Conservation (phyloP, 2,888 invertebrate genomes). For the Drosophila flavopinicola region DNA sequence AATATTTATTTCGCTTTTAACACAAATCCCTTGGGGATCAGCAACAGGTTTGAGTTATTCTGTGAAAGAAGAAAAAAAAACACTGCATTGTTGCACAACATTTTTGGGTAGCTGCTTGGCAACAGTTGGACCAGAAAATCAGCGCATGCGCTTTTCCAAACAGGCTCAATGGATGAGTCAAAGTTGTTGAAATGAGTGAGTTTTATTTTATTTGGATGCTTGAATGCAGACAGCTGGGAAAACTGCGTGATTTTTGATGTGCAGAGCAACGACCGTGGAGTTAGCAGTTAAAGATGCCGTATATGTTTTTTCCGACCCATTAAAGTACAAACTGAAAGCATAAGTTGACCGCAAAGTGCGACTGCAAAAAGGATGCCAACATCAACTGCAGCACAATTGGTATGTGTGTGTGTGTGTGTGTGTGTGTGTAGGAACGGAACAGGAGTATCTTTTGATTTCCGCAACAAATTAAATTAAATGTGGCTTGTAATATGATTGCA, state of each 20-base stretch:
- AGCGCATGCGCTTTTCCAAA: slow-evolving; percentile 34
- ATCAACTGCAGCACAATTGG: slow-evolving; percentile 3
- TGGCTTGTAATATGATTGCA: slow-evolving; percentile 76
- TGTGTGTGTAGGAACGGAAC: not conserved
- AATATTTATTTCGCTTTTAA: not conserved
- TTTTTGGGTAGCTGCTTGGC: not conserved
- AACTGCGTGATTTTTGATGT: slow-evolving; percentile 21
- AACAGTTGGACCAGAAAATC: slow-evolving; percentile 10
- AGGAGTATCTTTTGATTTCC: slow-evolving; percentile 65
- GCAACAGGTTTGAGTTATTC: slow-evolving; percentile 46
- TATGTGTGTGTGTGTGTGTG: slow-evolving; percentile 2
- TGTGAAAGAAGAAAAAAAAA: slow-evolving; percentile 32
- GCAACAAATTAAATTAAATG: slow-evolving; percentile 76
- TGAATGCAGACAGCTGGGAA: slow-evolving; percentile 17
- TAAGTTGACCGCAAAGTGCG: slow-evolving; percentile 51
- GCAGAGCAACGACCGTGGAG: slow-evolving; percentile 44
- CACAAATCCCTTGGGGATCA: not conserved
- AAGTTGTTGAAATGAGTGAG: slow-evolving; percentile 8
- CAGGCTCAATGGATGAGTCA: slow-evolving; percentile 25
- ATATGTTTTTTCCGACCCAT: slow-evolving; percentile 58
- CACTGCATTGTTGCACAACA: slow-evolving; percentile 22
- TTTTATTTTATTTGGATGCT: slow-evolving; percentile 9
- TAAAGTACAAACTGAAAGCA: slow-evolving; percentile 45
- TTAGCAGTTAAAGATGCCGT: slow-evolving; percentile 22
- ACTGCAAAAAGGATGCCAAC: slow-evolving; percentile 30